Evolutionary conservation across 1,140 invertebrate species (phyloP).

Genomic region (Heterodera carotae): DNA sequence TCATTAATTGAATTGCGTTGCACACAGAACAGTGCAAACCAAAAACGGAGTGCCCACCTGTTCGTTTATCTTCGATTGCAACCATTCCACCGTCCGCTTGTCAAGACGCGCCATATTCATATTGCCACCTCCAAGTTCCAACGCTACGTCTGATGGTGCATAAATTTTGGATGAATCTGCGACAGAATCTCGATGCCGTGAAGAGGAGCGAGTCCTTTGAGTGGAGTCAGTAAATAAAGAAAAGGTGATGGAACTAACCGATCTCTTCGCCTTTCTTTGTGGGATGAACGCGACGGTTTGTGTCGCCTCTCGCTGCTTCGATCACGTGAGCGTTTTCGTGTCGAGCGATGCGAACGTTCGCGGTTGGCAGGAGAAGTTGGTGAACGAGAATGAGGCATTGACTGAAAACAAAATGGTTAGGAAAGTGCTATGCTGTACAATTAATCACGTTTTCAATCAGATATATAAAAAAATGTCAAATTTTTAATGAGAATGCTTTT

Average conservation of each 20-base stretch:
- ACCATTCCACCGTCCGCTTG: conserved; percentile 47
- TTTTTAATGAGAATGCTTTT: too few species aligned
- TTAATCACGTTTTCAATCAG: too few species aligned
- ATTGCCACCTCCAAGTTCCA: conserved; percentile 15
- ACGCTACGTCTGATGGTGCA: conserved; percentile 21
- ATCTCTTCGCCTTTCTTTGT: conserved; percentile 22
- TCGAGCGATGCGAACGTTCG: conserved; percentile 1
- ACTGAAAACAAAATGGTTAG: too few species aligned
- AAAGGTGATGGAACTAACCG: not conserved
- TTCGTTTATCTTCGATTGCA: conserved; percentile 50
- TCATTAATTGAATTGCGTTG: conserved; percentile 10
- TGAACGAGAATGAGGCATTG: conserved; percentile 5
- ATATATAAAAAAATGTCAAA: too few species aligned
- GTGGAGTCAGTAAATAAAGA: too few species aligned
- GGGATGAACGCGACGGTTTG: conserved; percentile 12
- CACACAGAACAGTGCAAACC: not conserved
- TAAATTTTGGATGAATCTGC: conserved; percentile 5
- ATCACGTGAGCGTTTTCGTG: conserved; percentile 13
- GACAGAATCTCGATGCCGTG: not conserved
- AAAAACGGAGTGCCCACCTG: conserved; percentile 44
- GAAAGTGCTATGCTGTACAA: too few species aligned
- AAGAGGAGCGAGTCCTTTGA: conserved; percentile 1
- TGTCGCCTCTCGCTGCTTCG: conserved; percentile 9
- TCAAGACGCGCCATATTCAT: conserved; percentile 37
- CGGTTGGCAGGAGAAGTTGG: not conserved